Evolutionary conservation across 2,113 vertebrate genomes (phyloP), one percentile per base, ranked within the genome.

Genomic region (Cettia cetti): DNA sequence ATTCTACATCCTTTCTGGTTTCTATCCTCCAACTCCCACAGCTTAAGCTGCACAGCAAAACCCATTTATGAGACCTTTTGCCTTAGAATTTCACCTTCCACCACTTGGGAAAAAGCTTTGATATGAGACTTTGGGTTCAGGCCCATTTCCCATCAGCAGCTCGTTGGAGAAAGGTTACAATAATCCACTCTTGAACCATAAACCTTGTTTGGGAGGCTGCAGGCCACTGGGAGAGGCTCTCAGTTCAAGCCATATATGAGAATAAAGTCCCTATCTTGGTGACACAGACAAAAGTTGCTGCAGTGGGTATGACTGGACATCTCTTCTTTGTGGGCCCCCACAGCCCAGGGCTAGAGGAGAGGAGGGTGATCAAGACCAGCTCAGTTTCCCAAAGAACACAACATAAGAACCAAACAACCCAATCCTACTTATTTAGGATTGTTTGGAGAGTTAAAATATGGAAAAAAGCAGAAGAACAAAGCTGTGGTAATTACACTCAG

Each of bases 241-340:
- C 35, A 66, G 14, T 6, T 53, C 64, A 70, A 66, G 42, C 33
- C 56, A 31, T 1, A 7, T 0, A 15, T 18, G 10, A 47, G 39
- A 82, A 75, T 78, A 22, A 50, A 63, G 50, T 28, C 28, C 35
- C 28, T 57, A 0, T 39, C 10, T 42, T 21, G 44, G 45, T 59
- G 56, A 27, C 52, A 31, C 13, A 31, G 33, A 33, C 24, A 40
- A 17, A 66, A 66, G 47, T 13, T 44, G 44, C 75, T 31, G 27
- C 44, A 35, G 64, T 5, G 19, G 26, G 3, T 5, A 0, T 1
- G 8, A 39, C 8, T 6, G 1, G 7, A 20, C 45, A 9, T 3
- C 53, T 35, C 42, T 13, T 17, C 70, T 35, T 11, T 53, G 28
- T 15, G 8, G 16, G 47, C 64, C 10, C 60, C 47, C 52, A 30